These are phyloP conservation scores for Scartelaos histophorus DNA, from an alignment of 2,113 vertebrate species.

Conservation along the genomic window DNA sequence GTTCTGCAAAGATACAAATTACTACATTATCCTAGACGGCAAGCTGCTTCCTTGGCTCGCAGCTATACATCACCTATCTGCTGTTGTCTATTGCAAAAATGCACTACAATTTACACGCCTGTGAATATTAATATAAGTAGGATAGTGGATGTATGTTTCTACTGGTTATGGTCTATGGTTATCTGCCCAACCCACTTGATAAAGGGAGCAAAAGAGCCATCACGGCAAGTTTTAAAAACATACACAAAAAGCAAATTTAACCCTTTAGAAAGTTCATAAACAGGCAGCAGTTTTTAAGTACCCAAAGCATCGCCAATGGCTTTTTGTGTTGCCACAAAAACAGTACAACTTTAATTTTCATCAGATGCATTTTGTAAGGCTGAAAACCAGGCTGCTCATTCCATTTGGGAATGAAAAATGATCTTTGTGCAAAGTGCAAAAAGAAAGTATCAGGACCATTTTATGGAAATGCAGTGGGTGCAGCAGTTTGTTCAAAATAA, in stretches of 20 bases:
- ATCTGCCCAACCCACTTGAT: constrained; percentile 26
- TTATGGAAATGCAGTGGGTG: constrained; percentile 65
- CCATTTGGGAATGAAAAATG: constrained; percentile 49
- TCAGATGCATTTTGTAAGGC: constrained; percentile 74
- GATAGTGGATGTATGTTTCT: neutral
- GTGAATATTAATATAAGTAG: neutral
- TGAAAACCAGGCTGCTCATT: constrained; percentile 69
- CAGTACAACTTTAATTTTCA: constrained; percentile 12
- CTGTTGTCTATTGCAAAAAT: constrained; percentile 12
- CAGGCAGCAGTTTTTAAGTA: constrained; percentile 38
- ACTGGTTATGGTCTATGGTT: constrained; percentile 14
- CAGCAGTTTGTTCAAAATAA: constrained; percentile 47
- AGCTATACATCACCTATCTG: constrained; percentile 25
- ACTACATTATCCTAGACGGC: constrained; percentile 15
- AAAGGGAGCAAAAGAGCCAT: constrained; percentile 43
- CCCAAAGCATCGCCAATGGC: constrained; percentile 62
- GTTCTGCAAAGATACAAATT: constrained; percentile 31
- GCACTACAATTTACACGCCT: neutral
- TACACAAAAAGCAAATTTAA: constrained; percentile 9
- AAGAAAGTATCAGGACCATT: constrained; percentile 44
- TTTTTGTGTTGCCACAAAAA: constrained; percentile 40
- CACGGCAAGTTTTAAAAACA: constrained; percentile 25
- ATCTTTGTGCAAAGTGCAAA: constrained; percentile 61
- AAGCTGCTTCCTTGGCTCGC: constrained; percentile 10
- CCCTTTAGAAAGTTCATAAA: constrained; percentile 33